A percentile compares a stretch with the other conserved stretches of the same genome.
phyloP scores from a whole-genome alignment of 1,140 invertebrate species.

The Probaryconus sp. region DNA sequence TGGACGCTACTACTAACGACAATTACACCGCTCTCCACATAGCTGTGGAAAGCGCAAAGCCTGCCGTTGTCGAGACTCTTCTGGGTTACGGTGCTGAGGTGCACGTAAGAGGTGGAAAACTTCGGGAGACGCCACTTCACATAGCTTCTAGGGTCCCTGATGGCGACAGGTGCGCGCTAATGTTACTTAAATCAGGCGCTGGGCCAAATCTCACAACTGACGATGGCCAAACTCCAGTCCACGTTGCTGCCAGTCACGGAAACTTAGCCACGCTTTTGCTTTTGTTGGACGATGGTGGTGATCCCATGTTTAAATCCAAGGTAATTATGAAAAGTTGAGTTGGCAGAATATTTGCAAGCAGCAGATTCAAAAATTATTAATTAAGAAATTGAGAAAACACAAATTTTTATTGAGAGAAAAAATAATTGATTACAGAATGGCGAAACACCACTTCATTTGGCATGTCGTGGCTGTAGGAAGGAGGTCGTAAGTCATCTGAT shows the following conservation, averaged over 20 bases:
- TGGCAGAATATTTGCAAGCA: not conserved
- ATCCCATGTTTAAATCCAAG: slow-evolving; percentile 93
- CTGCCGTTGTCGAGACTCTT: slow-evolving; percentile 96
- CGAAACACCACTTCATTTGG: slow-evolving; percentile 96
- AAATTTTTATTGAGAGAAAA: too few species aligned
- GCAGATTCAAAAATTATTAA: too few species aligned
- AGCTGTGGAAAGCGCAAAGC: slow-evolving; percentile 97
- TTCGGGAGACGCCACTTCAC: slow-evolving; percentile 95
- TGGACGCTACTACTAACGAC: slow-evolving; percentile 84
- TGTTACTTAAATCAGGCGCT: slow-evolving; percentile 98
- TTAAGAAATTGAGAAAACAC: too few species aligned
- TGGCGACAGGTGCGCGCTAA: slow-evolving; percentile 96
- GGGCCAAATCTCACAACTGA: slow-evolving; percentile 94
- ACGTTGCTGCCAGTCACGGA: slow-evolving; percentile 93
- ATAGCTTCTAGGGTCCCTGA: slow-evolving; percentile 95
- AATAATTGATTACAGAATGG: too few species aligned
- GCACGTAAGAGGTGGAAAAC: slow-evolving; percentile 92
- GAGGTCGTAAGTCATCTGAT: slow-evolving; percentile 92
- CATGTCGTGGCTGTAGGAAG: slow-evolving; percentile 89
- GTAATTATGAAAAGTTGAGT: slow-evolving; percentile 76
- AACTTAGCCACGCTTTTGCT: slow-evolving; percentile 91
- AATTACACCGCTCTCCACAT: slow-evolving; percentile 99
- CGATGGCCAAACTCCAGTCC: slow-evolving; percentile 96
- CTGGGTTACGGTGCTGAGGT: slow-evolving; percentile 98
- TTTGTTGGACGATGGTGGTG: slow-evolving; percentile 93